Evolutionary conservation across 1,140 invertebrate genomes (phyloP).

Genomic region (Nebria ingens): DNA sequence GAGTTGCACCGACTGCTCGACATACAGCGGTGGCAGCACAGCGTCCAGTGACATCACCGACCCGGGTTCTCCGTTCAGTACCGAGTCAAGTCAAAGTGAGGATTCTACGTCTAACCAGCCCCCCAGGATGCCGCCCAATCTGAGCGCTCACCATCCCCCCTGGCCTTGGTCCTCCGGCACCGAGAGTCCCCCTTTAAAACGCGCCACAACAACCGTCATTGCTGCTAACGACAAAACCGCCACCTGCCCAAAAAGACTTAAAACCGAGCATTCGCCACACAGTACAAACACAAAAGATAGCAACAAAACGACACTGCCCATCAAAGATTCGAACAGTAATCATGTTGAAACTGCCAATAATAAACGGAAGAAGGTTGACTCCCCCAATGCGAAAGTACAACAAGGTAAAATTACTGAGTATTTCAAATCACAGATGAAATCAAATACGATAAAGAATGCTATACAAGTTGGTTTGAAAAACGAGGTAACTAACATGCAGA

Average conservation of each 20-base stretch:
- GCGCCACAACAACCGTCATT: conserved; percentile 12
- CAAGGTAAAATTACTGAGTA: conserved; percentile 69
- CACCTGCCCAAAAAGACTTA: conserved; percentile 11
- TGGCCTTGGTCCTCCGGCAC: conserved; percentile 27
- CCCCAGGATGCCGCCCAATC: conserved; percentile 37
- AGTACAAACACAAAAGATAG: neutral
- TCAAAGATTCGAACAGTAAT: conserved; percentile 20
- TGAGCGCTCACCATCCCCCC: conserved; percentile 38
- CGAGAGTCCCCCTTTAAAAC: conserved; percentile 6
- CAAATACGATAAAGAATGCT: conserved; percentile 23
- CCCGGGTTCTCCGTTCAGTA: conserved; percentile 68
- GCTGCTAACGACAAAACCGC: conserved; percentile 18
- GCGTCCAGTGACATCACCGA: conserved; percentile 66
- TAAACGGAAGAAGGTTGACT: conserved; percentile 34
- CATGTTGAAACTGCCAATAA: conserved; percentile 13
- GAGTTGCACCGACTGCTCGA: conserved; percentile 50
- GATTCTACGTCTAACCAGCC: conserved; percentile 24
- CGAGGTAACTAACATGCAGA: conserved; percentile 9
- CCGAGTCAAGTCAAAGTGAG: conserved; percentile 37
- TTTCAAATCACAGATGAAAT: conserved; percentile 69
- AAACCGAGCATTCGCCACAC: conserved; percentile 14
- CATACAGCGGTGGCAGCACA: conserved; percentile 42
- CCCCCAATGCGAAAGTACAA: conserved; percentile 20
- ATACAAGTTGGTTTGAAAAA: neutral
- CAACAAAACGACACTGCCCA: conserved; percentile 28